These are phyloP conservation scores for Heliangelus exortis DNA, from an alignment of 2,797 vertebrate genomes.

Conservation along the genomic window DNA sequence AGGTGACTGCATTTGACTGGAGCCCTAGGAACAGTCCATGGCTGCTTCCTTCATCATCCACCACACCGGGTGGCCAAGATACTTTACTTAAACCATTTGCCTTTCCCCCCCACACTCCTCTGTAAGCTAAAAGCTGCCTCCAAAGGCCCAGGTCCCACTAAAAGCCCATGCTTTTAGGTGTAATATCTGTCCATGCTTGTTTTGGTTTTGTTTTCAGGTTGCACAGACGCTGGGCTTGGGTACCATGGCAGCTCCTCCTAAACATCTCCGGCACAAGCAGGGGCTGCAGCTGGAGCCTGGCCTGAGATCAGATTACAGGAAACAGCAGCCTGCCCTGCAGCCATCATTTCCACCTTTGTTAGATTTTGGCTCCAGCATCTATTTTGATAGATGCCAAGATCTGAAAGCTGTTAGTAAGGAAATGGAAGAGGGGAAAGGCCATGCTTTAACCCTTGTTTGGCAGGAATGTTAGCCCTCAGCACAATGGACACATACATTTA, in stretches of 20 bases:
- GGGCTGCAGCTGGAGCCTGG: neutral
- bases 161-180: neutral
- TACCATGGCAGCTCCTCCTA: neutral
- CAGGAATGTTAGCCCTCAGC: fast-evolving
- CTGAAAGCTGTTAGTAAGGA: conserved; percentile 29
- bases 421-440: neutral
- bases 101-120: neutral
- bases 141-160: neutral
- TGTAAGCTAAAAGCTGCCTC: neutral
- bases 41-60: neutral
- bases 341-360: conserved; percentile 43
- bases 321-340: neutral
- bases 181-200: neutral
- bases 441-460: neutral
- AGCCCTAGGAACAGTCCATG: fast-evolving
- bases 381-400: conserved; percentile 25
- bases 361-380: conserved; percentile 37
- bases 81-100: neutral
- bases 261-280: neutral
- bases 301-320: neutral
- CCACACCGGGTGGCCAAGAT: neutral
- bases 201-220: neutral
- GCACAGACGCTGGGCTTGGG: neutral
- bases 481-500: no score
- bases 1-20: neutral